These are phyloP conservation scores for Magallana angulata DNA, from an alignment of 1,140 invertebrate species.

Conservation along the genomic window DNA sequence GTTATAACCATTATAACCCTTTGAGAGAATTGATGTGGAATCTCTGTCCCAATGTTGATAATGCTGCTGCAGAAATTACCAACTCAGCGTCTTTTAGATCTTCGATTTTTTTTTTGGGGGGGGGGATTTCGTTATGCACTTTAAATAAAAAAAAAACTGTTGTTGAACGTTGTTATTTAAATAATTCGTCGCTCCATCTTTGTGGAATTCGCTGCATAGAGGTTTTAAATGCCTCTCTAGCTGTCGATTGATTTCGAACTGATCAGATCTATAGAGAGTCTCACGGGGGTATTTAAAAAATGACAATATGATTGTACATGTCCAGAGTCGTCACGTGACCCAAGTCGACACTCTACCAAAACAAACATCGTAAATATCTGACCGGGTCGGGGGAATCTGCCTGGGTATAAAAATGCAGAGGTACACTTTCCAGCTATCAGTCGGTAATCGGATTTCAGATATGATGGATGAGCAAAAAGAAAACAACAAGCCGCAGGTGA, in stretches of 20 bases:
- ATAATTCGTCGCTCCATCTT: no score
- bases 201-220: neutral
- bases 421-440: constrained; percentile 36
- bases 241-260: constrained; percentile 23
- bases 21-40: no score
- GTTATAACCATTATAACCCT: no score
- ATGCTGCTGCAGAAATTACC: no score
- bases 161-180: no score
- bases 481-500: constrained; percentile 15
- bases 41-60: no score
- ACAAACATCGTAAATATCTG: constrained; percentile 39
- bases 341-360: constrained; percentile 29
- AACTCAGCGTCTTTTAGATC: no score
- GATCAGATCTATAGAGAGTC: neutral
- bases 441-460: constrained; percentile 34
- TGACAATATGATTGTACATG: constrained; percentile 34
- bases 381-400: neutral
- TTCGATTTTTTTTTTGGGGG: no score
- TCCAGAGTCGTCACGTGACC: constrained; percentile 33
- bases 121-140: no score
- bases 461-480: neutral
- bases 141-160: no score
- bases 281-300: constrained; percentile 1
- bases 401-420: constrained; percentile 37
- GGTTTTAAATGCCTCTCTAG: neutral